Base-by-base conservation (phyloP, 2,797 vertebrate species). In the Macroramphosus scolopax region DNA sequence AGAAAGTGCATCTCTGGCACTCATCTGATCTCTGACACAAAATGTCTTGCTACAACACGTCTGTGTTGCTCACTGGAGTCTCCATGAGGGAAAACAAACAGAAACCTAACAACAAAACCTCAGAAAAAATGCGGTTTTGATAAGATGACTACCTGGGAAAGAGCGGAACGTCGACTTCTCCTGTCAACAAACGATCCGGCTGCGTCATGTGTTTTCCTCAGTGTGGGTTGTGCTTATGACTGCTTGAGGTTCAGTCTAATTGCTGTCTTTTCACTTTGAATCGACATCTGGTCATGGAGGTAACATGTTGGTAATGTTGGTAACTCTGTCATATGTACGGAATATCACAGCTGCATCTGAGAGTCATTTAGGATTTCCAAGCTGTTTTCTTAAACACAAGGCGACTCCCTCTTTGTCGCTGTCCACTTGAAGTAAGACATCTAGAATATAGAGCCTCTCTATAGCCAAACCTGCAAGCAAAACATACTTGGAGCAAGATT, bases 201-300 rank as follows among this genome's bases (percentile, higher is more conserved):
- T 50, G 57, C 4, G 43, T 63, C 78, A 82, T 76, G 44, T 82
- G 69, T 84, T 82, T 75, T 73, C 60, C 75, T 44, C 56, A 32
- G 2, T 49, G 51, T 36, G 58, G 64, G 34, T 43, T 82, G 63
- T 84, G 63, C 63, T 78, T 65, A 71, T 72, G 68, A 70, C 77
- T 73, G 70, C 33, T 65, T 80, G 78, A 75, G 78, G 77, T 81
- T 72, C 20, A 17, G 34, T 26, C 46, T 63, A 64, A 72, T 63
- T 67, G 41, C 53, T 36, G 36, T 17, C 56, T 58, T 70, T 69
- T 68, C 70, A 75, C 56, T 55, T 46, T 44, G 44, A 70, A 57
- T 60, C 3, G 17, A 51, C 68, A 60, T 72, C 49, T 61, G 54
- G 50, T 41, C 40, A 20, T 51, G 41, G 26, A 47, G 57, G 54